Evolutionary conservation across 2,797 vertebrate species (phyloP), one percentile per base, ranked within the genome.

Genomic region (Balearica regulorum): DNA sequence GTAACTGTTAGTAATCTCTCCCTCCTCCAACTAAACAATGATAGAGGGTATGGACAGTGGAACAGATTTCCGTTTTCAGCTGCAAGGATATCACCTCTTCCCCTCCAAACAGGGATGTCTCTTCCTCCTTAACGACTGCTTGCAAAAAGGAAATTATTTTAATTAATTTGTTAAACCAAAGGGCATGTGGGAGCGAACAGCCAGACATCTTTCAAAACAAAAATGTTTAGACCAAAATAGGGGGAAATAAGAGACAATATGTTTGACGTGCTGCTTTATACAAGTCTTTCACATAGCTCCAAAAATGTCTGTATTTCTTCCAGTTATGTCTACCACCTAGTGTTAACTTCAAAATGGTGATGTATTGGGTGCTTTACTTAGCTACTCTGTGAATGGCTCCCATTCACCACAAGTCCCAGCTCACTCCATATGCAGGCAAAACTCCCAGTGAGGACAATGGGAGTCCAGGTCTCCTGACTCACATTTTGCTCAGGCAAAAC

Each of bases 301-400:
- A 96, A 87, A 97, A 96, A 89, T 60, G 69, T 83, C 91, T 92
- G 91, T 83, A 71, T 96, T 93, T 95, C 95, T 96, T 97, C 93
- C 94, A 96, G 93, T 95, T 91, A 94, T 94, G 94, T 93, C 94
- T 90, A 95, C 95, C 94, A 90, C 93, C 89, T 93, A 95, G 91
- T 85, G 89, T 90, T 95, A 91, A 87, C 89, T 93, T 90, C 86
- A 96, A 94, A 96, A 90, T 89, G 71, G 94, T 92, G 90, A 95
- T 94, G 79, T 76, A 81, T 62, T 95, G 93, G 92, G 70, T 87
- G 92, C 64, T 93, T 94, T 92, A 80, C 89, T 92, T 51, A 73
- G 61, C 48, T 58, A 4, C n/a, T 26, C 62, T 31, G 28, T 96
- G 94, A 95, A 94, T 79, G 76, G 78, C 3, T 71, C 46, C 88